phyloP scores from a whole-genome alignment of 2,888 invertebrate genomes.

The Caenorhabditis virilis region DNA sequence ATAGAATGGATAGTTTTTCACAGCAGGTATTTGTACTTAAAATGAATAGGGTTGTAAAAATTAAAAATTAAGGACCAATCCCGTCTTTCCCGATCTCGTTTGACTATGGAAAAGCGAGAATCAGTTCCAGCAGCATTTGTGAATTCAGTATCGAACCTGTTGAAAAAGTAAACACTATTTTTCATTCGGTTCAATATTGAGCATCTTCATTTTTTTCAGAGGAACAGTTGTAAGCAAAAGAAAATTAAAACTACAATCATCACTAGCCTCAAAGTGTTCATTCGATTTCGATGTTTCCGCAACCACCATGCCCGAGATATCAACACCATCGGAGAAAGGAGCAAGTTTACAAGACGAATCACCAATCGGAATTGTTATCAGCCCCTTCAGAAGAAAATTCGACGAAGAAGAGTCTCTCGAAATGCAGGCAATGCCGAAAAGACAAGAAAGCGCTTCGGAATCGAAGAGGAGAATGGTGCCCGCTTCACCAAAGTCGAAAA shows the following conservation, averaged over 20 bases:
- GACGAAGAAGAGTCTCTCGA: not conserved
- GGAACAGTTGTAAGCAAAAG: not conserved
- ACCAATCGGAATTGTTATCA: not conserved
- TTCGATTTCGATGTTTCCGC: too few relatives aligned
- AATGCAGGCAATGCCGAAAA: not conserved
- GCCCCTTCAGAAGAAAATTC: not conserved
- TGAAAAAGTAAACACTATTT: slow-evolving; percentile 17
- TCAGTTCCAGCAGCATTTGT: slow-evolving; percentile 13
- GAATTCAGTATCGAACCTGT: slow-evolving; percentile 16
- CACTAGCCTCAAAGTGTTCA: not conserved
- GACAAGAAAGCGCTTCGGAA: too few relatives aligned
- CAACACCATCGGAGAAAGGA: not conserved
- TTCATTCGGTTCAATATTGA: not conserved
- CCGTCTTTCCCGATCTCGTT: slow-evolving; percentile 5
- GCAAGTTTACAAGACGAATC: not conserved
- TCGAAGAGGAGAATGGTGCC: too few relatives aligned
- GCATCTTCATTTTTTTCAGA: not conserved
- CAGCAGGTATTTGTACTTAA: not conserved
- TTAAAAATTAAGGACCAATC: not conserved
- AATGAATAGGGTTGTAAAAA: too few relatives aligned
- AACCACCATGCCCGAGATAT: too few relatives aligned
- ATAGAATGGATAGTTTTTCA: not conserved
- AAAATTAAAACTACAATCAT: not conserved
- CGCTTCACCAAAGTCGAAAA: too few relatives aligned
- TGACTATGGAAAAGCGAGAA: slow-evolving; percentile 8